These are phyloP conservation scores for Halcyon senegalensis DNA, from an alignment of 2,113 vertebrate genomes.

Conservation along the genomic window DNA sequence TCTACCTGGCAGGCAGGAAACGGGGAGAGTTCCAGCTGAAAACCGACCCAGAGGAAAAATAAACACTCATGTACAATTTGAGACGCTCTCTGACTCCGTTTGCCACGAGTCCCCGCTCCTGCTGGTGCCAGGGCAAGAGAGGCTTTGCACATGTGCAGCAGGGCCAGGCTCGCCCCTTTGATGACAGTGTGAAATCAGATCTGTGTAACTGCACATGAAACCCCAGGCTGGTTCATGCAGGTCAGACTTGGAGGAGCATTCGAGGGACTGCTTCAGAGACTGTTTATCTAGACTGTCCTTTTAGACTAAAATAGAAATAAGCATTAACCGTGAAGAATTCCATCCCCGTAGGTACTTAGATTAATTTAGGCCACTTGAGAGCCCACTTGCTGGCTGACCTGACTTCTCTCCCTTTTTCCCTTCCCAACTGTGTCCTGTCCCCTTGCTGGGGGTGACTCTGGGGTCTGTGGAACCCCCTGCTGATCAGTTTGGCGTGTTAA, in stretches of 20 bases:
- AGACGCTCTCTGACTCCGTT: not conserved
- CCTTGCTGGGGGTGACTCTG: not conserved
- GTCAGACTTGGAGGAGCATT: not conserved
- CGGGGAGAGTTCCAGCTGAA: not conserved
- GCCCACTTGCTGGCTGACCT: not conserved
- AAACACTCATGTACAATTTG: not conserved
- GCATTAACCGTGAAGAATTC: not conserved
- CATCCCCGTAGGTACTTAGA: not conserved
- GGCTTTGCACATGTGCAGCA: not conserved
- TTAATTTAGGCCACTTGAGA: not conserved
- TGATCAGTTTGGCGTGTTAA: rapidly evolving
- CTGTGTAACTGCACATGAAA: not conserved
- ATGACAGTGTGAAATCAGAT: constrained; percentile 25
- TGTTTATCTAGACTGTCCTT: not conserved
- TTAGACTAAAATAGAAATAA: constrained; percentile 20
- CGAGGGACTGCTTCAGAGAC: not conserved
- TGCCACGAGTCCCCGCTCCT: not conserved
- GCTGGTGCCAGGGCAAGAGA: not conserved
- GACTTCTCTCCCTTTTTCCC: not conserved
- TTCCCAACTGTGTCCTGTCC: not conserved
- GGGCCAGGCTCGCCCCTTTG: not conserved
- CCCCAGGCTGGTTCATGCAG: not conserved
- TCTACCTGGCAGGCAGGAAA: not conserved
- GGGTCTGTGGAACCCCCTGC: not conserved
- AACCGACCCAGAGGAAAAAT: not conserved